A percentile compares a stretch with the other conserved stretches of the same genome.
Evolutionary conservation across 64 coral and sea anemone species (phyloP).

Genomic region (Montipora foliosa): DNA sequence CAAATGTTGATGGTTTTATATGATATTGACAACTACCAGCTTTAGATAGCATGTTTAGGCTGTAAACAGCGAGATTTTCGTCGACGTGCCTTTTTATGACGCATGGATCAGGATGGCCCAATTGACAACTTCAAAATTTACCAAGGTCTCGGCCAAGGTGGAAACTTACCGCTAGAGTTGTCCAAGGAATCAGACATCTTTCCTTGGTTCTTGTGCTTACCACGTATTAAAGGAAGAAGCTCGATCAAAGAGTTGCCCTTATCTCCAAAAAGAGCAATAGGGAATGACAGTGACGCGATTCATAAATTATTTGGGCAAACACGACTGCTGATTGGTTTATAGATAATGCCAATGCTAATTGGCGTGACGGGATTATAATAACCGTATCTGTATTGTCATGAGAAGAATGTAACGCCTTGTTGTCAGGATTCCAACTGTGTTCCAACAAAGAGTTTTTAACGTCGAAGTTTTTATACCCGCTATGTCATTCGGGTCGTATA

Average conservation of each 20-base stretch:
- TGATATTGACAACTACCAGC: neutral
- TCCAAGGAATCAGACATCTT: conserved; percentile 26
- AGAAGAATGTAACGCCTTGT: conserved; percentile 6
- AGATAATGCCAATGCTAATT: conserved; percentile 36
- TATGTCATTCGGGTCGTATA: neutral
- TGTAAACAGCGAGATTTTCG: conserved; percentile 26
- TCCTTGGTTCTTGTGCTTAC: neutral
- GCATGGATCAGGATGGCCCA: too few relatives aligned
- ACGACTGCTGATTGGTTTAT: conserved; percentile 2
- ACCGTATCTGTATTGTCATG: conserved; percentile 34
- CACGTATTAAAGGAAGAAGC: neutral
- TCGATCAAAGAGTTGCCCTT: neutral
- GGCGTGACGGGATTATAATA: conserved; percentile 34
- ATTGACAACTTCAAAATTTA: too few relatives aligned
- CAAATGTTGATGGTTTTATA: neutral
- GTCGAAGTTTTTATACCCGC: neutral
- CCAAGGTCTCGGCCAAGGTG: too few relatives aligned
- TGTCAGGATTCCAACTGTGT: neutral
- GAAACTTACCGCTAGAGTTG: conserved; percentile 19
- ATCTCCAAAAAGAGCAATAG: conserved; percentile 12
- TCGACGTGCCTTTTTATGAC: neutral
- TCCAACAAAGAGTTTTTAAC: neutral
- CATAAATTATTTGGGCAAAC: conserved; percentile 22
- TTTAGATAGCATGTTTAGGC: neutral
- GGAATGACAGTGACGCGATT: conserved; percentile 52